phyloP scores from a whole-genome alignment of 1,140 invertebrate species.

The Pinna nobilis region DNA sequence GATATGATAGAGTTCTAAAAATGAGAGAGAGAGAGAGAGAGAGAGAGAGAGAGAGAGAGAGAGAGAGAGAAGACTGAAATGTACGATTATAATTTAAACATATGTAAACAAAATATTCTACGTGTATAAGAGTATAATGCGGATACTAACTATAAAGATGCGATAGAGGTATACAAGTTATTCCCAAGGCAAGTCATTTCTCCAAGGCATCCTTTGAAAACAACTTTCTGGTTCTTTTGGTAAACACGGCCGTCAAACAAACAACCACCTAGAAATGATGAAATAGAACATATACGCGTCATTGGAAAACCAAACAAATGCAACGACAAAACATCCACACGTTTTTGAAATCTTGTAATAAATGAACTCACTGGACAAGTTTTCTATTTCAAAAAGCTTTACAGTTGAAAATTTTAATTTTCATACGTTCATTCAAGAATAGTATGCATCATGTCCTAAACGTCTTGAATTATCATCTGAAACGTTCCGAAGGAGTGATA shows the following conservation, averaged over 20 bases:
- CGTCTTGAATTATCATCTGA: no score
- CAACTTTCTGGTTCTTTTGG: constrained; percentile 23
- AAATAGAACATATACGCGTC: no score
- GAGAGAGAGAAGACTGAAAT: no score
- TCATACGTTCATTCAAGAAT: no score
- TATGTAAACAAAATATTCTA: constrained; percentile 12
- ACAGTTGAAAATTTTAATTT: no score
- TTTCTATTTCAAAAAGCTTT: no score
- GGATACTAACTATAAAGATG: constrained; percentile 12
- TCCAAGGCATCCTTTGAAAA: constrained; percentile 15
- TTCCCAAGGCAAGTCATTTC: constrained; percentile 39
- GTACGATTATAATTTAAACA: no score
- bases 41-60: no score
- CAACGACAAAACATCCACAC: not conserved
- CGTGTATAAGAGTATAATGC: not conserved
- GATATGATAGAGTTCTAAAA: no score
- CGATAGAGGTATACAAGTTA: constrained; percentile 11
- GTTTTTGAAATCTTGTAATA: not conserved
- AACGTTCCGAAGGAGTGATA: no score
- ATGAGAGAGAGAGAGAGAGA: no score
- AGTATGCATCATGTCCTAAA: no score
- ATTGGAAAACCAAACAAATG: not conserved
- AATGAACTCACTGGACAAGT: not conserved
- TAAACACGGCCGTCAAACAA: constrained; percentile 33
- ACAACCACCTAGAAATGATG: constrained; percentile 30